These are phyloP conservation scores for Trileptium ribeirensis DNA, from an alignment of 2,888 invertebrate species.

Conservation along the genomic window DNA sequence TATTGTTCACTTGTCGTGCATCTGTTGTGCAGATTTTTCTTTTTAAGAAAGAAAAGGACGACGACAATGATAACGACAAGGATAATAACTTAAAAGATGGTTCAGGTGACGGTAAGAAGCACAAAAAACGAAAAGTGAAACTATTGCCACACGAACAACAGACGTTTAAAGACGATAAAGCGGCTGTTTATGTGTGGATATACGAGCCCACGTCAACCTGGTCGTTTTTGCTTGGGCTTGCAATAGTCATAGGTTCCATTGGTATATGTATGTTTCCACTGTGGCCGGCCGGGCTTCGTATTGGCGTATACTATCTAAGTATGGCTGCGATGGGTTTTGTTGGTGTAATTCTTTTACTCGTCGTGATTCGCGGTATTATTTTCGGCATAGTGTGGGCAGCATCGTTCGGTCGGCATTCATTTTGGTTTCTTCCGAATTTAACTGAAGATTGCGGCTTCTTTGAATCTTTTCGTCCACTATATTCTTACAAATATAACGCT, in stretches of 20 bases:
- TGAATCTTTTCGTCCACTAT: constrained; percentile 94
- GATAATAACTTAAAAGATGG: too few species aligned
- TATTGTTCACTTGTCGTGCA: too few species aligned
- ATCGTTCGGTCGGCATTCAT: constrained; percentile 79
- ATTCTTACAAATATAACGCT: constrained; percentile 54
- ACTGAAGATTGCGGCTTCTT: constrained; percentile 98
- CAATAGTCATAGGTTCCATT: constrained; percentile 79
- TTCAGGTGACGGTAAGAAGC: constrained; percentile 56
- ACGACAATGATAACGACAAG: too few species aligned
- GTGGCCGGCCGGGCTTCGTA: constrained; percentile 76
- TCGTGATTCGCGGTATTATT: constrained; percentile 76
- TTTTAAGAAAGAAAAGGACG: too few species aligned
- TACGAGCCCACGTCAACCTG: constrained; percentile 57
- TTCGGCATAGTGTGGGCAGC: constrained; percentile 83
- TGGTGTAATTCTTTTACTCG: constrained; percentile 80
- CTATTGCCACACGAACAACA: constrained; percentile 96
- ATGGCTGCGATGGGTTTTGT: constrained; percentile 89
- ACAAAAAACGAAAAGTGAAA: constrained; percentile 79
- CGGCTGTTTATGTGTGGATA: constrained; percentile 64
- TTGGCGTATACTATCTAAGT: constrained; percentile 92
- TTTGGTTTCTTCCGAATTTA: constrained; percentile 97
- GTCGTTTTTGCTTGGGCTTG: constrained; percentile 56
- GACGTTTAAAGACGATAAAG: constrained; percentile 78
- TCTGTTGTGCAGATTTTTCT: too few species aligned
- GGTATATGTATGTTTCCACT: constrained; percentile 95